These are phyloP conservation scores for Psylliodes chrysocephalus DNA, from an alignment of 2,888 invertebrate genomes.

Conservation along the genomic window DNA sequence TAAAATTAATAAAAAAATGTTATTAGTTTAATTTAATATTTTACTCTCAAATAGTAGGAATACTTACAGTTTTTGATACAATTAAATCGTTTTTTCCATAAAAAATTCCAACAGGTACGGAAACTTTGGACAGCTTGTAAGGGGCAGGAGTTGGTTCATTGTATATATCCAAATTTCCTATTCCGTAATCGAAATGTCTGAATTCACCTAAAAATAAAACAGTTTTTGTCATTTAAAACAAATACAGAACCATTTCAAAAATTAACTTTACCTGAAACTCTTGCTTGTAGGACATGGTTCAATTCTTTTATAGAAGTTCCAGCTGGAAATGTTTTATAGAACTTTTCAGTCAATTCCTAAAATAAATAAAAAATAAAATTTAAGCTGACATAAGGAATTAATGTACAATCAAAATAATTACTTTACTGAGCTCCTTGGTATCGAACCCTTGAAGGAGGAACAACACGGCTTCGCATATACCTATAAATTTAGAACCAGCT, in stretches of 20 bases:
- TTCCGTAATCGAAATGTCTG: slow-evolving; percentile 39
- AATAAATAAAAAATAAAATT: slow-evolving; percentile 13
- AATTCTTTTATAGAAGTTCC: slow-evolving; percentile 66
- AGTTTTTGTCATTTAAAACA: background rate
- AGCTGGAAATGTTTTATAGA: slow-evolving; percentile 58
- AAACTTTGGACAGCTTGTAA: slow-evolving; percentile 34
- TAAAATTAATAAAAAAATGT: slow-evolving; percentile 48
- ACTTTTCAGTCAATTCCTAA: slow-evolving; percentile 54
- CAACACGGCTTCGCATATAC: slow-evolving; percentile 22
- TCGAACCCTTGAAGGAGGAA: slow-evolving; percentile 40
- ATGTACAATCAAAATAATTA: slow-evolving; percentile 26
- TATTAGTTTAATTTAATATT: background rate
- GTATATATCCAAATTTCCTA: slow-evolving; percentile 35
- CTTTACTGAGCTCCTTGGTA: slow-evolving; percentile 34
- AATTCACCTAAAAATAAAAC: slow-evolving; percentile 33
- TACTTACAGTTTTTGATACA: slow-evolving; percentile 37
- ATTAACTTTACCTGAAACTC: slow-evolving; percentile 62
- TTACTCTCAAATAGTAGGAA: too few species aligned
- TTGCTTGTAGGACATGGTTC: slow-evolving; percentile 66
- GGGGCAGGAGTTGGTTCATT: slow-evolving; percentile 30
- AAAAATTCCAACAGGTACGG: slow-evolving; percentile 39
- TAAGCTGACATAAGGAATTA: background rate
- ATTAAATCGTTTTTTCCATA: slow-evolving; percentile 42
- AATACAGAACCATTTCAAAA: background rate
- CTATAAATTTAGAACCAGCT: slow-evolving; percentile 5